These are phyloP conservation scores for Cremastinae sp. DNA, from an alignment of 2,888 invertebrate species.

Conservation along the genomic window DNA sequence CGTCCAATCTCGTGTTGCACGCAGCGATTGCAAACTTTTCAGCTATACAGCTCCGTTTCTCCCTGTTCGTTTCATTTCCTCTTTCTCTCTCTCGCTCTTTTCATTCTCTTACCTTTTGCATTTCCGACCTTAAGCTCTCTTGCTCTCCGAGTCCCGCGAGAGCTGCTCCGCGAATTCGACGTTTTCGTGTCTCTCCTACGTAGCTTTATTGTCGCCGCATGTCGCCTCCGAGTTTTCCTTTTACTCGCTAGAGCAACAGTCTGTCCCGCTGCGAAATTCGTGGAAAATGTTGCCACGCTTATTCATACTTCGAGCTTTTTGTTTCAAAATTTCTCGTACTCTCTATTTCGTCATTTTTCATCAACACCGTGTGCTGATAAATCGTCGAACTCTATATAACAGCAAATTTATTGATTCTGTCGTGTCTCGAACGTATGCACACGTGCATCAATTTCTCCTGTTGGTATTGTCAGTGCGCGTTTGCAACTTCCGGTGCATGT, in stretches of 20 bases:
- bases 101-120: slow-evolving; percentile 59
- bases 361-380: background rate
- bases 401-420: background rate
- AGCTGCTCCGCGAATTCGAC: slow-evolving; percentile 54
- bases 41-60: slow-evolving; percentile 28
- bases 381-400: background rate
- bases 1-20: slow-evolving; percentile 61
- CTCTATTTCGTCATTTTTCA: too few species aligned
- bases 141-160: slow-evolving; percentile 30
- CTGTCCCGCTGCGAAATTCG: too few species aligned
- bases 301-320: too few species aligned
- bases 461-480: slow-evolving; percentile 50
- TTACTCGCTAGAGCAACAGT: too few species aligned
- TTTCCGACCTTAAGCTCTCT: slow-evolving; percentile 38
- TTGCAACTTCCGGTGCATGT: slow-evolving; percentile 54
- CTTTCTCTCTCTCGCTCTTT: slow-evolving; percentile 7
- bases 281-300: too few species aligned
- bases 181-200: slow-evolving; percentile 42
- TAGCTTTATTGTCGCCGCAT: background rate
- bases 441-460: too few species aligned
- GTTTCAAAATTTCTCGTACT: too few species aligned
- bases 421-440: background rate
- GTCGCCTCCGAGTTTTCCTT: too few species aligned
- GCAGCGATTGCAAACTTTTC: slow-evolving; percentile 60
- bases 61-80: background rate